Evolutionary conservation across 1,140 invertebrate genomes (phyloP).

Genomic region (Aphis craccivora): DNA sequence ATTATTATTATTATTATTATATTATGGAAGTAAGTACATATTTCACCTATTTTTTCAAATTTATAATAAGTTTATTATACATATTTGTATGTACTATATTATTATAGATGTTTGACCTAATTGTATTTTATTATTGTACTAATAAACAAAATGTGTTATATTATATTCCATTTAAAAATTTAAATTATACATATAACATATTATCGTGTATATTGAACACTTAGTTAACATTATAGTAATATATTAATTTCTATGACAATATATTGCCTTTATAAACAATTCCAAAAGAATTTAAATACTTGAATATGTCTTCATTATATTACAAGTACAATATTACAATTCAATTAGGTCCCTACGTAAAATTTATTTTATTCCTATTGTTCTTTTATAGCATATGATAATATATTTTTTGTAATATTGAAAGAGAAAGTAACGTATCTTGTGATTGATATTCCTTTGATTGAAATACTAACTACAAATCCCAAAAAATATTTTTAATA

Average conservation of each 20-base stretch:
- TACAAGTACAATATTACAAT: conserved; percentile 13
- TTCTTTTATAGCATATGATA: neutral
- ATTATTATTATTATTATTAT: neutral
- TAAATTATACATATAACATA: neutral
- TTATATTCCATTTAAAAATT: neutral
- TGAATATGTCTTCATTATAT: neutral
- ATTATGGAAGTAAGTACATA: neutral
- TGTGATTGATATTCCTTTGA: neutral
- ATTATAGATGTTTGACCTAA: neutral
- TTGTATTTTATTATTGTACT: neutral
- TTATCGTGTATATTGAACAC: neutral
- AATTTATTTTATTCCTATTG: neutral
- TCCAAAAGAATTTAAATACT: neutral
- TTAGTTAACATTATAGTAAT: neutral
- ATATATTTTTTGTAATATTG: neutral
- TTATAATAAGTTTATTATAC: conserved; percentile 1
- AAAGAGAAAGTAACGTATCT: conserved; percentile 24
- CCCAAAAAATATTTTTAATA: neutral
- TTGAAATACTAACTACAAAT: neutral
- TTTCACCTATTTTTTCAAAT: neutral
- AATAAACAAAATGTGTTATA: neutral
- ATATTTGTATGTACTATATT: neutral
- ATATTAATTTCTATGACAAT: neutral
- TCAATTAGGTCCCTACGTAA: neutral
- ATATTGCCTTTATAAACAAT: neutral